Evolutionary conservation across 2,888 invertebrate species (phyloP).

Genomic region (Apamea monoglypha): DNA sequence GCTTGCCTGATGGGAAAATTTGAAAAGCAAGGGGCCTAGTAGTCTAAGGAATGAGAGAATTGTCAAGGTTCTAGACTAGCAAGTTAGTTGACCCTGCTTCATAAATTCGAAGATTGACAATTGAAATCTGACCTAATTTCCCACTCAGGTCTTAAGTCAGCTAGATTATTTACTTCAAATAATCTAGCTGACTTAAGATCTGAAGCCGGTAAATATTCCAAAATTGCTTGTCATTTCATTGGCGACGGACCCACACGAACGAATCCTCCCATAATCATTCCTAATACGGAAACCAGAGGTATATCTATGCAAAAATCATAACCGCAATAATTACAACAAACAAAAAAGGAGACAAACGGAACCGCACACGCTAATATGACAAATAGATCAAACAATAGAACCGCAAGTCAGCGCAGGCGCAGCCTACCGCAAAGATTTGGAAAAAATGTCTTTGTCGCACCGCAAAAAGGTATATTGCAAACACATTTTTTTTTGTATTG

Average conservation of each 20-base stretch:
- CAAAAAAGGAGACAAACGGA: constrained; percentile 71
- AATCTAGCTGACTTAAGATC: no score
- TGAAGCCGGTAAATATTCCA: not conserved
- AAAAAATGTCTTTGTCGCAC: constrained; percentile 81
- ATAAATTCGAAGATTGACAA: no score
- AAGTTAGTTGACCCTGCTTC: no score
- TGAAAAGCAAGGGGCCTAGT: no score
- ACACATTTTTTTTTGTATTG: constrained; percentile 44
- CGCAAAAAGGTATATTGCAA: constrained; percentile 72
- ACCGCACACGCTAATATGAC: constrained; percentile 78
- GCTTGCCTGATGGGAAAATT: no score
- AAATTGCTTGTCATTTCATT: constrained; percentile 32
- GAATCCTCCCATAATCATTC: constrained; percentile 5
- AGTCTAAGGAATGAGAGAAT: no score
- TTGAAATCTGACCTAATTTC: no score
- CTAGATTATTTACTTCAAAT: no score
- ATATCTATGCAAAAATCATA: constrained; percentile 59
- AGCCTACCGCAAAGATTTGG: constrained; percentile 65
- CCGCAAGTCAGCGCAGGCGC: constrained; percentile 79
- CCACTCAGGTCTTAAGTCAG: no score
- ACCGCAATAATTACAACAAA: constrained; percentile 63
- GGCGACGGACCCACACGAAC: constrained; percentile 15
- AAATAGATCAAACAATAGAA: constrained; percentile 77
- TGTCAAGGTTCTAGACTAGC: no score
- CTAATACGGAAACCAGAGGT: constrained; percentile 1